Conservation (phyloP, 2,113 vertebrate genomes). For the Aptenodytes forsteri region DNA sequence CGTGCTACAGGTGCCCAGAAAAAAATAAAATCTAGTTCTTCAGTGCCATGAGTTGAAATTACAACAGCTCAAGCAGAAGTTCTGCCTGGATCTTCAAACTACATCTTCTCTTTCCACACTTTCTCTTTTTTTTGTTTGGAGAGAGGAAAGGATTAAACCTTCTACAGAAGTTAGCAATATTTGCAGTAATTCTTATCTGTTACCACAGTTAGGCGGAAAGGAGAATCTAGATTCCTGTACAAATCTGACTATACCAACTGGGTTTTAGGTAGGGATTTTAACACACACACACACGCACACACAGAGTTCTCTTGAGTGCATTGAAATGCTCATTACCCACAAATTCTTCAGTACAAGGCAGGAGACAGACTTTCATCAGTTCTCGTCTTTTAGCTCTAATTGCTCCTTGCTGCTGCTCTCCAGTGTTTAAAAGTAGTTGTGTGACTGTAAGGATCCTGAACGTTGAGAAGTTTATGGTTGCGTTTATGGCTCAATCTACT, state of each 20-base stretch:
- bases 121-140: background rate
- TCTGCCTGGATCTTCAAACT: slow-evolving; percentile 20
- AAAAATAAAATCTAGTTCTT: background rate
- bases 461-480: background rate
- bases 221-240: background rate
- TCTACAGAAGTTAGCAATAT: background rate
- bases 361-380: background rate
- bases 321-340: background rate
- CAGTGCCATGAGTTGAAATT: slow-evolving; percentile 61
- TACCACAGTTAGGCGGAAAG: background rate
- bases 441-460: background rate
- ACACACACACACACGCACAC: too few species aligned
- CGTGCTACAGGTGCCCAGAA: slow-evolving; percentile 35
- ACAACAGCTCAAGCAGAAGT: background rate
- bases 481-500: background rate
- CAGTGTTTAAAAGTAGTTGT: background rate
- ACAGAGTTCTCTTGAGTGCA: background rate
- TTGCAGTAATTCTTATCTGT: slow-evolving; percentile 15
- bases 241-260: background rate
- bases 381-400: slow-evolving; percentile 31
- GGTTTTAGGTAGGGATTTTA: background rate
- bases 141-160: background rate
- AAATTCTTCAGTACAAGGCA: background rate
- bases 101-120: background rate
- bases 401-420: slow-evolving; percentile 28